phyloP scores from a whole-genome alignment of 23 tunicate species.

The Phallusia fumigata region DNA sequence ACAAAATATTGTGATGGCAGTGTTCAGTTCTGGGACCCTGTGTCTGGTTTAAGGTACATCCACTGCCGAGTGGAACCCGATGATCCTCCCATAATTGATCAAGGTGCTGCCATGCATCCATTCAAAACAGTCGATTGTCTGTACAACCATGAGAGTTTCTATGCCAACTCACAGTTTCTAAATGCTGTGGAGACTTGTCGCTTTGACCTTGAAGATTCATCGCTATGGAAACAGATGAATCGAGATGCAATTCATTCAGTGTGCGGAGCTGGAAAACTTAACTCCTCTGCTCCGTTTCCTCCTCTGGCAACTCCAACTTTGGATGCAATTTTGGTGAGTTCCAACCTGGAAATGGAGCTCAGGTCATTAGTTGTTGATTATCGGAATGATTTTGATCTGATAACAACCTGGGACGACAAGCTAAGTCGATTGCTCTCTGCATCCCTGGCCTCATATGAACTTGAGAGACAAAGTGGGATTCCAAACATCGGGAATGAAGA shows the following conservation, averaged over 20 bases:
- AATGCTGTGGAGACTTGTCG: conserved; percentile 57
- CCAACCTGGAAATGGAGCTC: conserved; percentile 56
- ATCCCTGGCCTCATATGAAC: conserved; percentile 72
- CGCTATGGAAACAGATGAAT: conserved; percentile 83
- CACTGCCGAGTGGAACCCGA: conserved; percentile 65
- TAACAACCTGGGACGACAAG: conserved; percentile 79
- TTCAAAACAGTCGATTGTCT: conserved; percentile 68
- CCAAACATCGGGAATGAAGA: conserved; percentile 77
- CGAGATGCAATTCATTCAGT: conserved; percentile 54
- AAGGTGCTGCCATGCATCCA: conserved; percentile 44
- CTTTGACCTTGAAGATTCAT: conserved; percentile 42
- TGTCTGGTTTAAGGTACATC: conserved; percentile 64
- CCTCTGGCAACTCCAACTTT: conserved; percentile 63
- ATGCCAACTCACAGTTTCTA: conserved; percentile 79
- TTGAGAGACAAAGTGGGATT: conserved; percentile 54
- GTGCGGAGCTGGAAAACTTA: conserved; percentile 31
- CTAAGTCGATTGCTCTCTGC: conserved; percentile 60
- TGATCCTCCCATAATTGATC: conserved; percentile 71
- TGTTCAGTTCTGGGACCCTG: conserved; percentile 87
- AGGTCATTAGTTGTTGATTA: conserved; percentile 39
- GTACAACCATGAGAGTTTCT: conserved; percentile 80
- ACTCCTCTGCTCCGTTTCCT: conserved; percentile 53
- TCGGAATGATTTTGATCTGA: conserved; percentile 57
- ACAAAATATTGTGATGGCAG: conserved; percentile 69
- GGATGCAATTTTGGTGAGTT: conserved; percentile 47